A percentile compares a stretch with the other conserved stretches of the same genome.
Evolutionary conservation across 2,888 invertebrate genomes (phyloP).

Genomic region (Hetaerina titia): DNA sequence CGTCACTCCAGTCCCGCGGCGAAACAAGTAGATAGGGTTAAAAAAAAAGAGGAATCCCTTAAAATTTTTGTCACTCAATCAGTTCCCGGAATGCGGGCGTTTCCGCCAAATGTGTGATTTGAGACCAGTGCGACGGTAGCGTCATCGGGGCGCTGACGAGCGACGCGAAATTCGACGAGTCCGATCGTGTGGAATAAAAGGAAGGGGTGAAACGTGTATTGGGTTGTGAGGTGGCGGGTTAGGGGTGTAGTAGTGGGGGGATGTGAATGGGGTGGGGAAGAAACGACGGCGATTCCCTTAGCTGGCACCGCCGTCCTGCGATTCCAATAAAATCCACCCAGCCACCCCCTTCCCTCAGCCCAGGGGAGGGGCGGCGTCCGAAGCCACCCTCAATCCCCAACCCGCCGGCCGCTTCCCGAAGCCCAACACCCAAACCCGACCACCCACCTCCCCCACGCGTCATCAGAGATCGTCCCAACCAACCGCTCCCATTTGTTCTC

Average conservation of each 20-base stretch:
- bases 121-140: background rate
- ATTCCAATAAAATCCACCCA: conserved; percentile 1
- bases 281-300: background rate
- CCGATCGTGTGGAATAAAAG: background rate
- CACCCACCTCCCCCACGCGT: background rate
- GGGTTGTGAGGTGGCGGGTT: background rate
- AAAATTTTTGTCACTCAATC: background rate
- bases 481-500: background rate
- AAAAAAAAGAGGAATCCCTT: background rate
- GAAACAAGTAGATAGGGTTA: background rate
- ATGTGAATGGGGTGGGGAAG: background rate
- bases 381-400: background rate
- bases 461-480: background rate
- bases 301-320: background rate
- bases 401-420: background rate
- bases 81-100: background rate
- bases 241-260: background rate
- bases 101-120: background rate
- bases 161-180: background rate
- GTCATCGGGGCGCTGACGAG: conserved; percentile 13
- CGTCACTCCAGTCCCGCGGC: background rate
- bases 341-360: background rate
- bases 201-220: background rate
- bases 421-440: background rate
- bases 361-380: background rate